These are phyloP conservation scores for Nudaria mundana DNA, from an alignment of 2,888 invertebrate genomes.

Conservation along the genomic window DNA sequence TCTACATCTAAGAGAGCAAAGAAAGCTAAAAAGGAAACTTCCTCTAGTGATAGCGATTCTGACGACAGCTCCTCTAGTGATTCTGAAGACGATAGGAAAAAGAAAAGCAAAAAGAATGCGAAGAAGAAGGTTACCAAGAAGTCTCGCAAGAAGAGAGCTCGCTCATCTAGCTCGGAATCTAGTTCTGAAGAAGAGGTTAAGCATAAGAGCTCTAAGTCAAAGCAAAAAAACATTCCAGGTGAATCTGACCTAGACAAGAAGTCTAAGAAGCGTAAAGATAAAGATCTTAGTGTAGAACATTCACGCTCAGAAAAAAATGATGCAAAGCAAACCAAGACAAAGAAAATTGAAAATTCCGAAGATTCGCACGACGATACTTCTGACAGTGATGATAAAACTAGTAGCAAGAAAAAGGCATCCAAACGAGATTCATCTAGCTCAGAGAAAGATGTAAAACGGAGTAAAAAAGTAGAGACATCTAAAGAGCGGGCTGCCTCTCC, in stretches of 20 bases:
- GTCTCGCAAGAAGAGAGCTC: conserved; percentile 67
- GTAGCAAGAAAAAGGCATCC: conserved; percentile 73
- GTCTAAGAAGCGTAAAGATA: conserved; percentile 61
- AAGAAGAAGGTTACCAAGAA: conserved; percentile 75
- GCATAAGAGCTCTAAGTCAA: conserved; percentile 68
- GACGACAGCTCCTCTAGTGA: conserved; percentile 77
- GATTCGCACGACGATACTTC: conserved; percentile 71
- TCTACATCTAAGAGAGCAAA: conserved; percentile 80
- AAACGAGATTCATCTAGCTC: conserved; percentile 70
- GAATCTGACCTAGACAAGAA: conserved; percentile 72
- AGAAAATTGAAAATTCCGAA: conserved; percentile 67
- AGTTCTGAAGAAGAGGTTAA: conserved; percentile 78
- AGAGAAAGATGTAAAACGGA: conserved; percentile 66
- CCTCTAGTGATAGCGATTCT: conserved; percentile 75
- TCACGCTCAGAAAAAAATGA: conserved; percentile 62
- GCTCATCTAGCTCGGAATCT: conserved; percentile 75
- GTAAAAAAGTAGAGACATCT: conserved; percentile 57
- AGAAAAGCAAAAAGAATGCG: conserved; percentile 71
- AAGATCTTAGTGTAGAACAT: conserved; percentile 62
- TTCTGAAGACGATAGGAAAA: conserved; percentile 75
- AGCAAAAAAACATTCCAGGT: conserved; percentile 74
- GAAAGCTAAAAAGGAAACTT: conserved; percentile 71
- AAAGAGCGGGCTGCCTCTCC: conserved; percentile 65
- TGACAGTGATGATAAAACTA: conserved; percentile 76
- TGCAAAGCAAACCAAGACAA: conserved; percentile 53